These are phyloP conservation scores for Diplogasteroides magnus DNA, from an alignment of 1,140 invertebrate genomes.

Conservation along the genomic window DNA sequence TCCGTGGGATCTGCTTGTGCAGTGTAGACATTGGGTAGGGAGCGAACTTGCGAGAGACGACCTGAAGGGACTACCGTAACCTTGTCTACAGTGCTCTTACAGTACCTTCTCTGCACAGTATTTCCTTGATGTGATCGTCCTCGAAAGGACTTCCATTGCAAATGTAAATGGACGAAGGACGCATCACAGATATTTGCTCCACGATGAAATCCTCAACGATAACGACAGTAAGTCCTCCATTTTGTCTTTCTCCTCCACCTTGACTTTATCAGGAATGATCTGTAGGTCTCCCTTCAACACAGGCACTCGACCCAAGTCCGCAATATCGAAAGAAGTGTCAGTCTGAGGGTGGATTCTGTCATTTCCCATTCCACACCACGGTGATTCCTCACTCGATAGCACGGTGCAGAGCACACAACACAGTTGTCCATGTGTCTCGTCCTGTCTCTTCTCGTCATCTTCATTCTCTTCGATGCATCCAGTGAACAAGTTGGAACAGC, in stretches of 20 bases:
- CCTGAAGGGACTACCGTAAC: not conserved
- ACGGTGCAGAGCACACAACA: too few species aligned
- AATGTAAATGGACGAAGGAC: constrained; percentile 41
- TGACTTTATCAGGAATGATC: constrained; percentile 25
- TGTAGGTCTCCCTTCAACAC: constrained; percentile 33
- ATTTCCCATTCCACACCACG: not conserved
- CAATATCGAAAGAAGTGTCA: not conserved
- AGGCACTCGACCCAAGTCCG: constrained; percentile 15
- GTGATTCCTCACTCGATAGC: too few species aligned
- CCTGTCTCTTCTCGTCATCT: too few species aligned
- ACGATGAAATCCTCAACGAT: constrained; percentile 27
- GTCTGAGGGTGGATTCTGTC: not conserved
- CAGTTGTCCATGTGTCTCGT: too few species aligned
- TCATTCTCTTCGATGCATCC: too few species aligned
- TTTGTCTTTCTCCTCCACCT: not conserved
- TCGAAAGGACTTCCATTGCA: constrained; percentile 48
- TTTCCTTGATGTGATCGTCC: constrained; percentile 21
- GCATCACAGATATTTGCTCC: constrained; percentile 36
- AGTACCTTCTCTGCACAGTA: constrained; percentile 27
- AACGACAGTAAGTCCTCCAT: not conserved
- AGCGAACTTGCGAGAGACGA: not conserved
- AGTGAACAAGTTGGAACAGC: too few species aligned
- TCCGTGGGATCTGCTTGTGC: constrained; percentile 88
- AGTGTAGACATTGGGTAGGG: constrained; percentile 66
- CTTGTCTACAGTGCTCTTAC: not conserved